Evolutionary conservation across 2,888 invertebrate species (phyloP), one percentile per base, ranked within the genome.

Genomic region (Invenusta paracnida): DNA sequence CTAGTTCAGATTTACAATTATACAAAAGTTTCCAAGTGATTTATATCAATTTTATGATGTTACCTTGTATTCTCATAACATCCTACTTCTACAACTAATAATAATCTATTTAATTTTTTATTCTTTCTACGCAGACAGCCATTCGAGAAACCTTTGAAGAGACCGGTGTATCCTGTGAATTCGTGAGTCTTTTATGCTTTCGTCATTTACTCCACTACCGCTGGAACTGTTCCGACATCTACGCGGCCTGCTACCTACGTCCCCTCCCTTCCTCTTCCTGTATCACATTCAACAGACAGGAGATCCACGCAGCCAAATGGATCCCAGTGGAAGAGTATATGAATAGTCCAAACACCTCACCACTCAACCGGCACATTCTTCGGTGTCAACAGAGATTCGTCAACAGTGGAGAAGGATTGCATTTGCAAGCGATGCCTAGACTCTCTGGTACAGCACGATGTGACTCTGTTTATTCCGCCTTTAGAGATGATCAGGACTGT

Each of bases 61-160:
- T n/a, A n/a, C n/a, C n/a, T n/a, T n/a, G n/a, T n/a, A n/a, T n/a
- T n/a, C n/a, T n/a, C n/a, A n/a, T n/a, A n/a, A n/a, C n/a, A n/a
- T n/a, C n/a, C n/a, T n/a, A n/a, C n/a, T n/a, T n/a, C n/a, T n/a
- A n/a, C n/a, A n/a, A n/a, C n/a, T n/a, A n/a, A n/a, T n/a, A n/a
- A n/a, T n/a, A n/a, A n/a, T n/a, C n/a, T n/a, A n/a, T n/a, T n/a
- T n/a, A n/a, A n/a, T n/a, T n/a, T n/a, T n/a, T n/a, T n/a, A n/a
- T n/a, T n/a, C n/a, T n/a, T n/a, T n/a, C n/a, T n/a, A n/a, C n/a
- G 86, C 94, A 94, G 89, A 95, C 96, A 17, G 96, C 94, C 0
- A 93, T 94, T 85, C 93, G 97, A 88, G 97, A 97, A 92, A 95
- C 97, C 0, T 92, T 93, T 85, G 97, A 97, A 92, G 97, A 97